These are phyloP conservation scores for Choreutis nemorana DNA, from an alignment of 2,888 invertebrate species.

Conservation along the genomic window DNA sequence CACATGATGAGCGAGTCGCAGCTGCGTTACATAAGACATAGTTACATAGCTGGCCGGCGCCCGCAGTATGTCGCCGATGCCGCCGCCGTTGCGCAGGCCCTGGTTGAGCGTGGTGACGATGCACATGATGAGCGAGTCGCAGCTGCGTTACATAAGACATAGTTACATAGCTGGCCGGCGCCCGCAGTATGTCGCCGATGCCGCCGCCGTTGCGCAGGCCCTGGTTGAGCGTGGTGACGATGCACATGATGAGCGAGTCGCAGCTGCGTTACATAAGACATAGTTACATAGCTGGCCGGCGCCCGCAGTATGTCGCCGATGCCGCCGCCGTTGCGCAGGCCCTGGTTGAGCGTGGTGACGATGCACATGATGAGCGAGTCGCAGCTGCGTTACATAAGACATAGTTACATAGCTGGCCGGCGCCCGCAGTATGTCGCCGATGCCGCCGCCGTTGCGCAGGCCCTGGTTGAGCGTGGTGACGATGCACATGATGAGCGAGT, in stretches of 20 bases:
- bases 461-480: constrained; percentile 98
- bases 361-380: constrained; percentile 99
- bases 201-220: constrained; percentile 98
- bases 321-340: constrained; percentile 96
- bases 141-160: no score
- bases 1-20: constrained; percentile 98
- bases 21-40: no score
- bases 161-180: constrained; percentile 92
- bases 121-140: constrained; percentile 97
- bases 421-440: constrained; percentile 97
- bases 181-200: constrained; percentile 97
- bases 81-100: constrained; percentile 97
- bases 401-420: constrained; percentile 92
- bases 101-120: constrained; percentile 98
- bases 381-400: no score
- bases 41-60: constrained; percentile 92
- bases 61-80: constrained; percentile 98
- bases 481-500: constrained; percentile 98
- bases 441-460: constrained; percentile 96
- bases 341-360: constrained; percentile 97
- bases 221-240: constrained; percentile 97
- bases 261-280: no score
- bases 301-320: constrained; percentile 98
- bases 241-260: constrained; percentile 98
- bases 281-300: constrained; percentile 90